Conservation (phyloP, 1,140 invertebrate genomes). For the Drosophila repleta region DNA sequence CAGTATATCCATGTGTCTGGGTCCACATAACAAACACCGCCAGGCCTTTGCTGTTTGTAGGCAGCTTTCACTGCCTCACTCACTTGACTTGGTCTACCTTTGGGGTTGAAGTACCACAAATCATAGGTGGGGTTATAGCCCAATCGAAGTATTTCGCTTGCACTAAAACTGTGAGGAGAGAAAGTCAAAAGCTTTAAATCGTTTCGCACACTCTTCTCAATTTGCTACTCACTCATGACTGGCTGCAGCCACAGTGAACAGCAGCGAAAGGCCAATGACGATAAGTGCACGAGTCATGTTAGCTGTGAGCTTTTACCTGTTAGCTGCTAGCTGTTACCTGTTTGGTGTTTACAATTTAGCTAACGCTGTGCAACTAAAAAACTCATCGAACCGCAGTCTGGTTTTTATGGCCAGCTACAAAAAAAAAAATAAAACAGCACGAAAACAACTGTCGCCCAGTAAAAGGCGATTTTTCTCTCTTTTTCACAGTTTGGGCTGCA, state of each 20-base stretch:
- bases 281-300: slow-evolving; percentile 24
- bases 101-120: slow-evolving; percentile 56
- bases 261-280: slow-evolving; percentile 18
- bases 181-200: background rate
- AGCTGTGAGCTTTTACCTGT: slow-evolving; percentile 9
- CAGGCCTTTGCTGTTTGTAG: slow-evolving; percentile 28
- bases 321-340: slow-evolving; percentile 6
- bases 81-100: slow-evolving; percentile 32
- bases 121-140: slow-evolving; percentile 66
- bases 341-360: no score
- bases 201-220: background rate
- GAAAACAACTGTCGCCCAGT: no score
- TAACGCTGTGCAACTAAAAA: slow-evolving; percentile 10
- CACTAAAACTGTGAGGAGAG: background rate
- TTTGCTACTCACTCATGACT: slow-evolving; percentile 9
- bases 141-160: slow-evolving; percentile 14
- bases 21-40: slow-evolving; percentile 45
- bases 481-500: no score
- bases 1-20: slow-evolving; percentile 57
- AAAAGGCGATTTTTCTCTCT: no score
- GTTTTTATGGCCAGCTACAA: slow-evolving; percentile 5
- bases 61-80: slow-evolving; percentile 26
- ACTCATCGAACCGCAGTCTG: background rate
- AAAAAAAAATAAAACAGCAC: background rate
- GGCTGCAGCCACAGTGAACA: slow-evolving; percentile 3